These are phyloP conservation scores for Copidosoma aretas DNA, from an alignment of 2,888 invertebrate genomes.

Conservation along the genomic window DNA sequence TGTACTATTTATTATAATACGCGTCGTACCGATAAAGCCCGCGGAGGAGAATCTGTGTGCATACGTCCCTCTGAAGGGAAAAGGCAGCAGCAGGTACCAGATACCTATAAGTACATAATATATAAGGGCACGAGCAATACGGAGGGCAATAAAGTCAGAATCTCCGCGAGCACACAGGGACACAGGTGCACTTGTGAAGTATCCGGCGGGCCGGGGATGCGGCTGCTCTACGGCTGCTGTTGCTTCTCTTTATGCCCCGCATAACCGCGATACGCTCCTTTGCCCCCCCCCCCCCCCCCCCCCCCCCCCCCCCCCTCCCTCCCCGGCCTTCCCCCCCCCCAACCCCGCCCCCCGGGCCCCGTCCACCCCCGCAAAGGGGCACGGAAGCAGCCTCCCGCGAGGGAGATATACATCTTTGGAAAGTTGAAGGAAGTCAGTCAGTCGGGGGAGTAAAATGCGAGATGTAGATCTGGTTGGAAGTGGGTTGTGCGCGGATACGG, in stretches of 20 bases:
- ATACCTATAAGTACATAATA: no score
- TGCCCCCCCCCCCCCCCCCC: neutral
- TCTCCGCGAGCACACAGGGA: neutral
- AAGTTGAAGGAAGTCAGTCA: neutral
- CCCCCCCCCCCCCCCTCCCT: no score
- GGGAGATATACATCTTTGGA: conserved; percentile 5
- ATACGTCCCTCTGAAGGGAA: no score
- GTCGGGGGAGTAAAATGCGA: neutral
- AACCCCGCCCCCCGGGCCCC: neutral
- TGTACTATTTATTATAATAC: no score
- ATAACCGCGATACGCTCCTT: neutral
- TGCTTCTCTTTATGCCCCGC: no score
- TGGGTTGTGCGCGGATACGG: no score
- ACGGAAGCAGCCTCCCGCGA: neutral
- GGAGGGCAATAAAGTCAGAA: neutral
- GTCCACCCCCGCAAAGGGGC: no score
- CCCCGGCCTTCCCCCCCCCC: neutral
- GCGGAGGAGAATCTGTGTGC: no score
- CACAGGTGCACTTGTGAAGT: neutral
- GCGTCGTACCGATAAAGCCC: no score
- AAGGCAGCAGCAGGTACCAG: no score
- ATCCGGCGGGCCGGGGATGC: neutral
- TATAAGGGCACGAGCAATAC: no score
- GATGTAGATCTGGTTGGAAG: neutral
- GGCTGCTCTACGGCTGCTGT: no score